phyloP scores from a whole-genome alignment of 2,797 vertebrate species.

The Clarias platycephalus region DNA sequence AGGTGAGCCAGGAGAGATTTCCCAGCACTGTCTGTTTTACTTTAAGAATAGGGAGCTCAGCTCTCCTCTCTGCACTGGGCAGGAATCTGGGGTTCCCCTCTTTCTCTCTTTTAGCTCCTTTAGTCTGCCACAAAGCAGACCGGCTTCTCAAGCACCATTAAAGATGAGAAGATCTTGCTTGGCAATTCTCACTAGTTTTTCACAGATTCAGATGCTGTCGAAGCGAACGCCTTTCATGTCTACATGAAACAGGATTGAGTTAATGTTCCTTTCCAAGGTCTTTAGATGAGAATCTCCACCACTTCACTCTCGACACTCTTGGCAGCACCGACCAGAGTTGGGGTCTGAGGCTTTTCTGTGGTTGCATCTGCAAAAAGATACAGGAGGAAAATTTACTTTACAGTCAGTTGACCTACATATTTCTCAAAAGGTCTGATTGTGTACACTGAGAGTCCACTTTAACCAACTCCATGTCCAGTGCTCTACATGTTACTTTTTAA shows the following conservation, averaged over 20 bases:
- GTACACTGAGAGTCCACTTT: neutral
- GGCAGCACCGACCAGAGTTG: slow-evolving; percentile 50
- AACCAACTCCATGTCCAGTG: slow-evolving; percentile 28
- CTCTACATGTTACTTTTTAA: slow-evolving; percentile 54
- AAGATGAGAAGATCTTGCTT: slow-evolving; percentile 26
- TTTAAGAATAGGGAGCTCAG: slow-evolving; percentile 65
- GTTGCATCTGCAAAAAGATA: slow-evolving; percentile 58
- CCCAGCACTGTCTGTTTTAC: slow-evolving; percentile 28
- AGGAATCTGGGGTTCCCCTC: slow-evolving; percentile 42
- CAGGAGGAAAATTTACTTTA: slow-evolving; percentile 28
- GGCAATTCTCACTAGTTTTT: slow-evolving; percentile 12
- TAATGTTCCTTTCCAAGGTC: neutral
- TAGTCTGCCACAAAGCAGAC: slow-evolving; percentile 22
- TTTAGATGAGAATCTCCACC: slow-evolving; percentile 79
- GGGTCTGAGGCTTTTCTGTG: slow-evolving; percentile 44
- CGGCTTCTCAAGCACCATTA: slow-evolving; percentile 22
- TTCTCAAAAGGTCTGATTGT: neutral
- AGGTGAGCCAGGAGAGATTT: slow-evolving; percentile 41
- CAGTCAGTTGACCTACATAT: neutral
- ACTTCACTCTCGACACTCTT: slow-evolving; percentile 65
- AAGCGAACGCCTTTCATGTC: slow-evolving; percentile 8
- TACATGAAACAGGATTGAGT: neutral
- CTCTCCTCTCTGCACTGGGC: slow-evolving; percentile 57
- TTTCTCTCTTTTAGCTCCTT: slow-evolving; percentile 18
- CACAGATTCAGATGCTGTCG: slow-evolving; percentile 6